Percentiles rank a stretch among this genome's conserved stretches.
These are phyloP conservation scores for Acanthopleura granulata DNA, from an alignment of 2,888 invertebrate genomes.

Conservation along the genomic window DNA sequence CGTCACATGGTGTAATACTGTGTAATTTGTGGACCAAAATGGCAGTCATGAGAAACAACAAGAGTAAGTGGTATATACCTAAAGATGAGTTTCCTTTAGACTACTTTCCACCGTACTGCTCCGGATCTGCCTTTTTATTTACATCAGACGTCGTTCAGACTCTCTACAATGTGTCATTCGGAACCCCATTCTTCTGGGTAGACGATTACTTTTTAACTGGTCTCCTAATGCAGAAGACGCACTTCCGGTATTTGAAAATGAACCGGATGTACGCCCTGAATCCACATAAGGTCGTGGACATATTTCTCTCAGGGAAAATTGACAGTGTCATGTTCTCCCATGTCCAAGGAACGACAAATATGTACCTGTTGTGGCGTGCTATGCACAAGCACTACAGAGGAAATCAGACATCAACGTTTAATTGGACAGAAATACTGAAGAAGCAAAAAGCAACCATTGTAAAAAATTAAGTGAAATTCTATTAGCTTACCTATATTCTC, in stretches of 20 bases:
- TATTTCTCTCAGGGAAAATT: conserved; percentile 50
- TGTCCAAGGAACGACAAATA: conserved; percentile 57
- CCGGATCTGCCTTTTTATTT: conserved; percentile 73
- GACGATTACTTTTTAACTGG: conserved; percentile 92
- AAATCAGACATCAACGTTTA: background rate
- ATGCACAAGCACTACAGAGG: conserved; percentile 26
- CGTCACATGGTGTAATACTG: conserved; percentile 43
- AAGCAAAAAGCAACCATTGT: background rate
- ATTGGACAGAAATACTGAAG: conserved; percentile 14
- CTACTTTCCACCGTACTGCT: conserved; percentile 70
- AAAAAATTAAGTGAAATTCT: background rate
- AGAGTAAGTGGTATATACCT: conserved; percentile 70
- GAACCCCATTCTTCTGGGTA: conserved; percentile 87
- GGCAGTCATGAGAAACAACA: conserved; percentile 67
- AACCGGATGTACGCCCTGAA: conserved; percentile 62
- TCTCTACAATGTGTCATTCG: conserved; percentile 76
- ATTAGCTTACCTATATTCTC: too few relatives aligned
- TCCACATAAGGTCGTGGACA: conserved; percentile 49
- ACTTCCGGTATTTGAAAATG: conserved; percentile 51
- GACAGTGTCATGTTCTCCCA: conserved; percentile 62
- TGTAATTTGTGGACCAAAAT: conserved; percentile 68
- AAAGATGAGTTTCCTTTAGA: conserved; percentile 66
- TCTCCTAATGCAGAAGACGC: conserved; percentile 72
- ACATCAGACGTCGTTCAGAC: conserved; percentile 76
- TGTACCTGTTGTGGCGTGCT: conserved; percentile 55